These are phyloP conservation scores for Burhinus bistriatus DNA, from an alignment of 2,113 vertebrate genomes.

Conservation along the genomic window DNA sequence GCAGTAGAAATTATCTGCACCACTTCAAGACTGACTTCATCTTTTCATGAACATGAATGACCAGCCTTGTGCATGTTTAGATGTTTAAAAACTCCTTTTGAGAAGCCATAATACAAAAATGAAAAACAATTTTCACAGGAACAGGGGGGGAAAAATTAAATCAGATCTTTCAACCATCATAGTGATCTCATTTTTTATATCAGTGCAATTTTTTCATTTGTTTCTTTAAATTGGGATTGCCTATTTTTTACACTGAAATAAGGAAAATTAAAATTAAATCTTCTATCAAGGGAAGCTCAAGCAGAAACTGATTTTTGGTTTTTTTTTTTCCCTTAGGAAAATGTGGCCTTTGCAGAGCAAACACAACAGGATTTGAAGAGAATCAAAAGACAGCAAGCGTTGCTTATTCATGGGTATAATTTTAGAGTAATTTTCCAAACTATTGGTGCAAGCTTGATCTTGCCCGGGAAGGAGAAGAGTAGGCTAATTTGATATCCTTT, in stretches of 20 bases:
- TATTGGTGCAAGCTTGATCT: background rate
- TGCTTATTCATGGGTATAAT: background rate
- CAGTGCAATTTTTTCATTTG: background rate
- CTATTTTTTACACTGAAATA: background rate
- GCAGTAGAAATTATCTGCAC: background rate
- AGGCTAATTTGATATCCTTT: background rate
- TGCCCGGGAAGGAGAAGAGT: background rate
- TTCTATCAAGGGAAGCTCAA: background rate
- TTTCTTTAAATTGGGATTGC: background rate
- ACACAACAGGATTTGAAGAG: background rate
- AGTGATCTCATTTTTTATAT: background rate
- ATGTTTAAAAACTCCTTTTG: background rate
- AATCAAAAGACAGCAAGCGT: background rate
- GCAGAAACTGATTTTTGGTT: background rate
- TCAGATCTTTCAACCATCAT: background rate
- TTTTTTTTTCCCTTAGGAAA: background rate
- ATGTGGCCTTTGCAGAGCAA: background rate
- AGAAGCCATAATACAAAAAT: background rate
- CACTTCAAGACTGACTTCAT: background rate
- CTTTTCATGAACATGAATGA: background rate
- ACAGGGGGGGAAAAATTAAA: background rate
- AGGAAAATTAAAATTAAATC: background rate
- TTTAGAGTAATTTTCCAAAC: slow-evolving; percentile 11
- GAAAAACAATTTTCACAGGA: background rate
- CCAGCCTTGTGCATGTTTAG: background rate